Evolutionary conservation across 2,888 invertebrate genomes (phyloP).

Genomic region (Mamestra brassicae): DNA sequence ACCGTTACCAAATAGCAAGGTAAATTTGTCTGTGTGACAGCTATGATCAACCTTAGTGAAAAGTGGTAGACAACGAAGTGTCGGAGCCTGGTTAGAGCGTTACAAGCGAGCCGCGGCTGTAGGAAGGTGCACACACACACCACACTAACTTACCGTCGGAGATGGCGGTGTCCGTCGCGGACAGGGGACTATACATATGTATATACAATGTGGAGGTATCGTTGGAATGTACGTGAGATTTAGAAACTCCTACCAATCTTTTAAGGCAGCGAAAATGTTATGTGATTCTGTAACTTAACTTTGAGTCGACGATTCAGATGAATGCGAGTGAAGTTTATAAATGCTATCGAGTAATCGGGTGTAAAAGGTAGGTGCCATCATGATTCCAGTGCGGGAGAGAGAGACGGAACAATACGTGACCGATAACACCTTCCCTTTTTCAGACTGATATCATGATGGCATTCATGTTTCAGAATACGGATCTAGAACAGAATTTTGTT

Average conservation of each 20-base stretch:
- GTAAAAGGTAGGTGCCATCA: too few relatives aligned
- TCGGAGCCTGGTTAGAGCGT: slow-evolving; percentile 32
- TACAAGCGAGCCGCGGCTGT: slow-evolving; percentile 54
- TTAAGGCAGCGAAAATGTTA: neutral
- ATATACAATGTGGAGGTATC: slow-evolving; percentile 55
- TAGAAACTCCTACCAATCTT: neutral
- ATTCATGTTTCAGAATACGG: too few relatives aligned
- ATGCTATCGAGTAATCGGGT: too few relatives aligned
- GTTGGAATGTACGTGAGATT: slow-evolving; percentile 24
- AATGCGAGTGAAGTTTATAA: too few relatives aligned
- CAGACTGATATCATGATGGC: too few relatives aligned
- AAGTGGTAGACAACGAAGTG: slow-evolving; percentile 7
- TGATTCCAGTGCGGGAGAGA: too few relatives aligned
- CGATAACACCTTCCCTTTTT: neutral
- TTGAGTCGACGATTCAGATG: neutral
- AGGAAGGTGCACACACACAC: slow-evolving; percentile 70
- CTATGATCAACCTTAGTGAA: neutral
- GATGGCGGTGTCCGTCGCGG: slow-evolving; percentile 68
- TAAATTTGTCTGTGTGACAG: neutral
- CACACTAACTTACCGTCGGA: slow-evolving; percentile 84
- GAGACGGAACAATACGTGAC: too few relatives aligned
- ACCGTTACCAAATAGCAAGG: neutral
- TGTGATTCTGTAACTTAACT: neutral
- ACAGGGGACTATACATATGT: slow-evolving; percentile 54
- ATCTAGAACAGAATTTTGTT: too few relatives aligned